Base-by-base conservation (phyloP, 2,797 vertebrate species). In the Iguana delicatissima region DNA sequence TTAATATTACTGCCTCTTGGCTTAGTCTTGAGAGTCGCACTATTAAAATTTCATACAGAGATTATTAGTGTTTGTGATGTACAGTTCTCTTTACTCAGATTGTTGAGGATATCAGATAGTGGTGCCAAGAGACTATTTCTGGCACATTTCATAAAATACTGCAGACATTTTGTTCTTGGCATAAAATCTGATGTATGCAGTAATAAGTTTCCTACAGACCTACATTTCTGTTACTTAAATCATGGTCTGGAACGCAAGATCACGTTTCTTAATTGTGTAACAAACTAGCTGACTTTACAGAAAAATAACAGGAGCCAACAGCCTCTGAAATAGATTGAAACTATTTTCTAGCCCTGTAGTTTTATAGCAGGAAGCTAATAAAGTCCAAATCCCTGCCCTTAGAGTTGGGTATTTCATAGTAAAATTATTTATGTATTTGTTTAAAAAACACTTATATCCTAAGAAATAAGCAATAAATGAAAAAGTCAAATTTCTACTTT, bases 31-130 rank as follows among this genome's bases (percentile, higher is more conserved):
- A 93, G 91, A 81, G 74, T 42, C 57, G 13, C 13, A 1, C 85
- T 0, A 0, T 91, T 93, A 89, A 89, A 91, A 92, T 72, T 38
- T 55, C 46, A 55, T 88, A 42, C 14, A 10, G 24, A 20, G 32
- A 46, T 24, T 81, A 35, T 81, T 35, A 13, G 50, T 74, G 32
- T 73, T 73, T 38, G 57, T 46, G 76, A 79, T 79, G 22, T 18
- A 64, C 9, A n/a, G 2, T 90, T 92, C 84, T 2, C 81, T 94
- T 88, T 95, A 88, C 86, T 94, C 89, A 84, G 84, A 50, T 87
- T 84, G 22, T 73, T 93, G 12, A 1, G 90, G 80, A 93, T 91
- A 52, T 74, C 93, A 93, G 24, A 92, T 86, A 80, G 77, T 59
- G 2, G 50, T 22, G 38, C 57, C 84, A 26, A 88, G 77, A 92